A percentile compares a stretch with the other conserved stretches of the same genome.
Conservation (phyloP, 2,888 invertebrate species). For the Lithophane leautieri region DNA sequence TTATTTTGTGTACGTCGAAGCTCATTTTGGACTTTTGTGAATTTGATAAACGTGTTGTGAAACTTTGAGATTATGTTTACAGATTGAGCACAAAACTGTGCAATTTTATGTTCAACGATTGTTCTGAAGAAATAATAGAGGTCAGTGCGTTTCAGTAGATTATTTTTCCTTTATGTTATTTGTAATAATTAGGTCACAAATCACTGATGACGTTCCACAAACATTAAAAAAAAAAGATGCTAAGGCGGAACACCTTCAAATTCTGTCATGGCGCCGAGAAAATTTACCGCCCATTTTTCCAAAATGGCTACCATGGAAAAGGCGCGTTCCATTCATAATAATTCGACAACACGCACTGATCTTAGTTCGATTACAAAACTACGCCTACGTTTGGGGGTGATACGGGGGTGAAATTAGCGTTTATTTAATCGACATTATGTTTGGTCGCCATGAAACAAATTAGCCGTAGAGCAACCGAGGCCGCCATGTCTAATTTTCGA, state of each 20-base stretch:
- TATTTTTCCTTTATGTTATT: not conserved
- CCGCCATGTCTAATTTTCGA: conserved; percentile 52
- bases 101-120: conserved; percentile 34
- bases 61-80: conserved; percentile 53
- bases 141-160: not conserved
- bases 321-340: conserved; percentile 76
- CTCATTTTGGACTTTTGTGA: conserved; percentile 62
- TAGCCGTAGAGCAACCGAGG: conserved; percentile 34
- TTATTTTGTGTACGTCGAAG: conserved; percentile 67
- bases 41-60: conserved; percentile 57
- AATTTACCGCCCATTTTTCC: conserved; percentile 73
- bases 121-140: conserved; percentile 23
- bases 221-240: not conserved
- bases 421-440: conserved; percentile 68
- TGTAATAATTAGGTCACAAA: not conserved
- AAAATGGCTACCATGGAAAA: conserved; percentile 77
- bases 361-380: conserved; percentile 67
- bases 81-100: conserved; percentile 40
- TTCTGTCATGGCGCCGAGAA: conserved; percentile 62
- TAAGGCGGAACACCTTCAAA: conserved; percentile 1
- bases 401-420: conserved; percentile 68
- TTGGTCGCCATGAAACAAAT: conserved; percentile 61
- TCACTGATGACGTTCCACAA: not conserved
- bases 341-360: conserved; percentile 77
- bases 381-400: conserved; percentile 68